Base-by-base conservation (phyloP, 2,888 invertebrate genomes). In the Philonicus albiceps region DNA sequence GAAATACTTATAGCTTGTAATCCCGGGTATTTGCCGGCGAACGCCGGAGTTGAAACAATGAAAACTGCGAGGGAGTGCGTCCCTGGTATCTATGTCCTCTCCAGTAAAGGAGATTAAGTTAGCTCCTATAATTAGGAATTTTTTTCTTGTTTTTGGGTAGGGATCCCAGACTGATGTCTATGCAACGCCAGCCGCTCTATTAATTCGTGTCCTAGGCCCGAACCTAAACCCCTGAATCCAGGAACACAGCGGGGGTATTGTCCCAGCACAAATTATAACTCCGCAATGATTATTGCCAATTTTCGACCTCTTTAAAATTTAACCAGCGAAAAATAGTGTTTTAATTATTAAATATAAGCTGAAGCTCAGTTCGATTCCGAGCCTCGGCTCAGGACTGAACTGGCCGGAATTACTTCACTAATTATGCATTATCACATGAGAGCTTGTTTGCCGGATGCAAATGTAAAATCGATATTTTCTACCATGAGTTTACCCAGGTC, bases 41-140 rank as follows among this genome's bases (percentile, higher is more conserved):
- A 27, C 64, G 64, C 22, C 27, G 6, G 53, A 80, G 80, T 37
- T 30, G 80, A 80, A 80, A 53, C 80, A 80, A 80, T 80, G 80
- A 43, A 43, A 13, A 49, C 64, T 27, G 11, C 22, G 64, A 27
- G 64, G 64, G 64, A 64, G 19, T 27, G 64, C 64, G 31, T 31
- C 74, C 74, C 49, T 80, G 30, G 11, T 80, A 30, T 27, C 76
- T 37, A 43, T 76, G 76, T 76, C 76, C 76, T 49, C 27, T 31
- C 53, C 43, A 16, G 22, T 11, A 85, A 87, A 85, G 72, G 74
- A 80, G 87, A 87, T 87, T 87, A 85, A 73, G 73, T 73, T 43
- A 72, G 78, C 73, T 87, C 76, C 80, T 85, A 85, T 87, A 87
- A 87, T 87, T 87, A 87, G 84, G 37, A 37, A 78, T 85, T 87